These are phyloP conservation scores for Nibea albiflora DNA, from an alignment of 2,113 vertebrate genomes.

Conservation along the genomic window DNA sequence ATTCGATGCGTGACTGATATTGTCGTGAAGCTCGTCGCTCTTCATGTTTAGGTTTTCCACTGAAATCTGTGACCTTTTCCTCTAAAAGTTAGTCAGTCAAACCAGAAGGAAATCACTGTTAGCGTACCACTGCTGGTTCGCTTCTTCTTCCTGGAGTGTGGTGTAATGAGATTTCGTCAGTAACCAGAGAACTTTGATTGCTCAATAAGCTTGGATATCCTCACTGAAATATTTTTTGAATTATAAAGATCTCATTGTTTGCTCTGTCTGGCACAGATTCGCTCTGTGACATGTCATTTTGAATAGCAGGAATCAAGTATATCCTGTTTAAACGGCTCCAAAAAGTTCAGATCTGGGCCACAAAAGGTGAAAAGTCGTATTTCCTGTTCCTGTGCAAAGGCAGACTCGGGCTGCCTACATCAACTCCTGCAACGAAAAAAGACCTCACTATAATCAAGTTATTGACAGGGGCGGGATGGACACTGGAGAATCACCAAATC, in stretches of 20 bases:
- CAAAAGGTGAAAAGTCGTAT: slow-evolving; percentile 31
- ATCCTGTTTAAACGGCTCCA: slow-evolving; percentile 41
- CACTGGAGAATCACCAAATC: not conserved
- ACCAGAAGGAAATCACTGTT: slow-evolving; percentile 24
- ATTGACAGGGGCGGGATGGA: slow-evolving; percentile 3
- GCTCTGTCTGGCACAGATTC: not conserved
- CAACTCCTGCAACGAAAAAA: not conserved
- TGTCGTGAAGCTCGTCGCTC: not conserved
- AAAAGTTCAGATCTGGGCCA: slow-evolving; percentile 7
- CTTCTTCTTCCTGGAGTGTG: slow-evolving; percentile 55
- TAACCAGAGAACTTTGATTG: slow-evolving; percentile 20
- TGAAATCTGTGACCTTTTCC: not conserved
- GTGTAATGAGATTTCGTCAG: slow-evolving; percentile 58
- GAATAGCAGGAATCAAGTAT: not conserved
- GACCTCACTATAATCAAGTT: not conserved
- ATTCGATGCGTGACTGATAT: not conserved
- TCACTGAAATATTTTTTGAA: slow-evolving; percentile 14
- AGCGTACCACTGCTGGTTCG: slow-evolving; percentile 20
- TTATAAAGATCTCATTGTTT: slow-evolving; percentile 2
- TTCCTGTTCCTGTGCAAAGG: slow-evolving; percentile 52
- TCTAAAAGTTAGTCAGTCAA: slow-evolving; percentile 6
- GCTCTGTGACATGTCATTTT: not conserved
- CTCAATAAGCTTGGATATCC: slow-evolving; percentile 16
- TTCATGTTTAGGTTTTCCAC: not conserved
- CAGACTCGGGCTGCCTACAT: slow-evolving; percentile 17